phyloP scores from a whole-genome alignment of 2,113 vertebrate genomes.

The Taxidea taxus region DNA sequence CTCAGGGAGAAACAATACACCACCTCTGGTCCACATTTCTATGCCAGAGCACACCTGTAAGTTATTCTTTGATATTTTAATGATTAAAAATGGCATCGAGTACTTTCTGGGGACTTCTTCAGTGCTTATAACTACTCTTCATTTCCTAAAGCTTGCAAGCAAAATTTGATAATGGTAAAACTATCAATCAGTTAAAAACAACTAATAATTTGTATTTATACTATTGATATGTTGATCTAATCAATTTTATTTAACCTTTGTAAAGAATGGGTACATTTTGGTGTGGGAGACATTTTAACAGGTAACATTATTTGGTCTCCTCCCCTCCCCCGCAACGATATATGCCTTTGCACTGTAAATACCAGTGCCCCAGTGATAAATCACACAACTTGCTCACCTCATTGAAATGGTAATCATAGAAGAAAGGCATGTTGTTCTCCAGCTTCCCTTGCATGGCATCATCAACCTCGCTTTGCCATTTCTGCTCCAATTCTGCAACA shows the following conservation, averaged over 20 bases:
- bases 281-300: neutral
- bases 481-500: constrained; percentile 97
- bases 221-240: neutral
- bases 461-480: constrained; percentile 97
- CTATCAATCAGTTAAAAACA: constrained; percentile 4
- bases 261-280: neutral
- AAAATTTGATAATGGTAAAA: constrained; percentile 34
- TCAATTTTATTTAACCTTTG: neutral
- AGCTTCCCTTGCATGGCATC: constrained; percentile 94
- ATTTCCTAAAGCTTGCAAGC: neutral
- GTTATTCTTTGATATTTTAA: constrained; percentile 38
- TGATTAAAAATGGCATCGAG: constrained; percentile 2
- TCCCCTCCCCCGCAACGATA: accelerated
- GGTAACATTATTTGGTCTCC: neutral
- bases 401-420: constrained; percentile 98
- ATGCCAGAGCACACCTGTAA: neutral
- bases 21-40: neutral
- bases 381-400: constrained; percentile 85
- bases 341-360: neutral
- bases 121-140: neutral
- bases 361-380: neutral
- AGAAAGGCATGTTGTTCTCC: constrained; percentile 96
- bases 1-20: neutral
- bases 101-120: constrained; percentile 8
- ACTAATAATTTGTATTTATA: neutral